A percentile compares a stretch with the other conserved stretches of the same genome.
These are phyloP conservation scores for Halictus ligatus DNA, from an alignment of 2,888 invertebrate species.

Conservation along the genomic window DNA sequence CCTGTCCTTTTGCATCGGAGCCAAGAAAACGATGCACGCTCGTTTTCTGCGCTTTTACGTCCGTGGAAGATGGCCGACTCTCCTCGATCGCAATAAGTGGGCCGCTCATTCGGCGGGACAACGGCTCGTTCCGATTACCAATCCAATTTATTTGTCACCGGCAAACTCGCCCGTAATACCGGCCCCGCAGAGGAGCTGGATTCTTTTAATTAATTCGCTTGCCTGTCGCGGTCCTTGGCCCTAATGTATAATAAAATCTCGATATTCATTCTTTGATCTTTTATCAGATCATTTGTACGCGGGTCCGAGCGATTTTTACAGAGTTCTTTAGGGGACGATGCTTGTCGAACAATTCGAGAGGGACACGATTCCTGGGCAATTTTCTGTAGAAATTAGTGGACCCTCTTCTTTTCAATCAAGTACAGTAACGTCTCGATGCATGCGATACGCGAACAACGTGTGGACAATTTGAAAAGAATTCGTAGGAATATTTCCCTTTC, in stretches of 20 bases:
- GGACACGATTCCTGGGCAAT: neutral
- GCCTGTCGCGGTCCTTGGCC: neutral
- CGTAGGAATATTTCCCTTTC: no score
- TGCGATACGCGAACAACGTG: no score
- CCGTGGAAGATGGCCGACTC: constrained; percentile 23
- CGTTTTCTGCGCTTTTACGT: constrained; percentile 9
- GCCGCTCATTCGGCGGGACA: constrained; percentile 42
- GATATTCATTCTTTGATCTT: neutral
- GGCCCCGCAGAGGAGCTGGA: neutral
- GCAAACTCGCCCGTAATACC: neutral
- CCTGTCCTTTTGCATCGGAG: neutral
- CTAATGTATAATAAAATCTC: neutral
- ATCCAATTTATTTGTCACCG: constrained; percentile 63
- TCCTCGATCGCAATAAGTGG: constrained; percentile 36
- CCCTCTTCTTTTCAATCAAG: neutral
- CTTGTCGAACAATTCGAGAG: no score
- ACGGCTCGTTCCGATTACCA: constrained; percentile 64
- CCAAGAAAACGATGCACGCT: constrained; percentile 22
- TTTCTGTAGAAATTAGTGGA: neutral
- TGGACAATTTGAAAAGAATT: no score
- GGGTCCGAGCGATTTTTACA: neutral
- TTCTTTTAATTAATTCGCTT: neutral
- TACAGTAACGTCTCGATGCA: neutral
- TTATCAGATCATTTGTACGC: neutral
- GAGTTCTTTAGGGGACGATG: neutral